Percentiles rank a stretch among this genome's conserved stretches.
phyloP scores from a whole-genome alignment of 2,113 vertebrate genomes.

The Marcusenius ussheri region DNA sequence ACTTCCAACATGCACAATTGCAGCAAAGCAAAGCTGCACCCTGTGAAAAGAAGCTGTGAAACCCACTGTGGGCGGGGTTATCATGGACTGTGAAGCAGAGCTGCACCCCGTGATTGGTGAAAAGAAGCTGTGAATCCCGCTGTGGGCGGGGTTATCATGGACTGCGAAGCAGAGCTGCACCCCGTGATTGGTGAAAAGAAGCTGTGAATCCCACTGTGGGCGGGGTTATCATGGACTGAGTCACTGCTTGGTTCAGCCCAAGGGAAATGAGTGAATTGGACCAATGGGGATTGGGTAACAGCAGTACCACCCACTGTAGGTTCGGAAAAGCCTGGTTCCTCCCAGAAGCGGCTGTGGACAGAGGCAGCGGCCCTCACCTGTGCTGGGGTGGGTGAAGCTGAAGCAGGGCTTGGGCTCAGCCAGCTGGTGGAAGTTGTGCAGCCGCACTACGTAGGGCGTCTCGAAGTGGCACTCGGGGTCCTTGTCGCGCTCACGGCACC shows the following conservation, averaged over 20 bases:
- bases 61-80: no score
- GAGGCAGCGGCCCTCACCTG: not conserved
- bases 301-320: not conserved
- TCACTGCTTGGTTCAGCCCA: not conserved
- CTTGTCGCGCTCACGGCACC: conserved; percentile 80
- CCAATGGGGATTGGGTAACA: not conserved
- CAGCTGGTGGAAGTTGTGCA: conserved; percentile 88
- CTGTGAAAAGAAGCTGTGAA: no score
- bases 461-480: conserved; percentile 82
- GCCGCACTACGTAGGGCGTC: conserved; percentile 83
- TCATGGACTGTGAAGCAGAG: not conserved
- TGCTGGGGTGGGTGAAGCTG: conserved; percentile 71
- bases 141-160: not conserved
- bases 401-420: conserved; percentile 80
- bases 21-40: not conserved
- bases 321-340: not conserved
- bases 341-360: not conserved
- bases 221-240: not conserved
- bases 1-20: not conserved
- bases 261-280: not conserved
- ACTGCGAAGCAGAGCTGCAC: no score
- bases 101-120: not conserved
- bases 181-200: no score
- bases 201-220: no score
- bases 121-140: not conserved